Percentiles rank a stretch among this genome's conserved stretches.
Evolutionary conservation across 2,888 invertebrate species (phyloP).

Genomic region (Drosophila robusta): DNA sequence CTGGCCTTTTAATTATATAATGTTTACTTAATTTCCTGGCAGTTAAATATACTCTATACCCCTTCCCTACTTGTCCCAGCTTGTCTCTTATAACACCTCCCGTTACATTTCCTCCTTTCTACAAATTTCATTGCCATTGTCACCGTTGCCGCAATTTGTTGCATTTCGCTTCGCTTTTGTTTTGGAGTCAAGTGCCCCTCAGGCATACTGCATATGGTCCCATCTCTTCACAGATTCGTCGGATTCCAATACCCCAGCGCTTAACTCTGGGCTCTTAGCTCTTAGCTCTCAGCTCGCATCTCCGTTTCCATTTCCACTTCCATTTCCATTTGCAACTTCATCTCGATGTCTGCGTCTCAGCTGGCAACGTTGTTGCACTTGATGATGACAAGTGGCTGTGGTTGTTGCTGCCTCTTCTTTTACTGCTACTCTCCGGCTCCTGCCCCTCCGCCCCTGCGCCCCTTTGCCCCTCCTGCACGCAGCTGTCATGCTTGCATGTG

Average conservation of each 20-base stretch:
- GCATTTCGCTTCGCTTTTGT: constrained; percentile 48
- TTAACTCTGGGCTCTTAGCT: neutral
- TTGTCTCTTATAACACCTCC: neutral
- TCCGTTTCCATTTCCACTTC: constrained; percentile 6
- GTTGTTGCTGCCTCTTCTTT: constrained; percentile 29
- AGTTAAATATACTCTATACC: neutral
- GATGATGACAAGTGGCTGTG: constrained; percentile 67
- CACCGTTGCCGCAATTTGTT: constrained; percentile 36
- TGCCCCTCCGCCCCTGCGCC: constrained; percentile 2
- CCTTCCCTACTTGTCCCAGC: neutral
- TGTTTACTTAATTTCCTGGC: constrained; percentile 1
- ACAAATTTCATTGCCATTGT: constrained; percentile 48
- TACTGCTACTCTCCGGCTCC: neutral
- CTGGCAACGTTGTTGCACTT: constrained; percentile 52
- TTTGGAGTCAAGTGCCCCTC: constrained; percentile 50
- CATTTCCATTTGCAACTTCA: constrained; percentile 33
- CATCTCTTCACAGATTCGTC: neutral
- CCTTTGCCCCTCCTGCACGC: too few relatives aligned
- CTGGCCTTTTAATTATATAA: neutral
- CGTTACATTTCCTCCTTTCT: constrained; percentile 30
- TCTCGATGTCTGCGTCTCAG: constrained; percentile 22
- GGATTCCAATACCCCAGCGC: neutral
- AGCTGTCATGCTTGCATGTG: neutral
- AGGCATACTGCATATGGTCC: constrained; percentile 37
- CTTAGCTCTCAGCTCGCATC: constrained; percentile 5